Base-by-base conservation (phyloP, 2,113 vertebrate species). In the Istiophorus platypterus region DNA sequence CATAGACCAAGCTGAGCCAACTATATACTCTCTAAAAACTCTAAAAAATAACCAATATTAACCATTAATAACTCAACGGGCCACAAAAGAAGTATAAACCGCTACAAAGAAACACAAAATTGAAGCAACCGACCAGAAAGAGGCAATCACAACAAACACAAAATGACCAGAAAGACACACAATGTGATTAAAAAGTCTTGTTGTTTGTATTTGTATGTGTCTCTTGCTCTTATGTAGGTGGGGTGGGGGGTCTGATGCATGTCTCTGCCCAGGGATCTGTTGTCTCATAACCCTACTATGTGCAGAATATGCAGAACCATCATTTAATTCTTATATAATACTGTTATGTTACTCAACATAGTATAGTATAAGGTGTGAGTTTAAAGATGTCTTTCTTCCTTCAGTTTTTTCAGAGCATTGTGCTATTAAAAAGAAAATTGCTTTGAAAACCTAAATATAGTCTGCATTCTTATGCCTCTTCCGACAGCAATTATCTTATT, bases 261-360 rank as follows among this genome's bases (percentile, higher is more conserved):
- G 2, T 54, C 39, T 31, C n/a, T 56, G 37, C 31, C 24, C 34
- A 17, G 54, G 14, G 8, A 18, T 7, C 18, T 5, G 0, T 11
- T 51, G 54, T 70, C 45, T 52, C 8, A 41, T 12, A 41, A 56
- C 14, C 52, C 20, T 9, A 34, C 11, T 34, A 20, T 39, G 34
- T 39, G 34, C 20, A 26, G 14, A 12, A 2, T 49, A 37, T 68
- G 14, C 7, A 45, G 24, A 12, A 18, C 17, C 11, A 51, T 49
- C 67, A 82, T 64, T 73, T 51, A n/a, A 49, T 34, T 52, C 14
- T 64, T 29, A 31, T 74, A 12, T n/a, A 84, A 78, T 17, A 29
- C 37, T 41, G 12, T 49, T 49, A 59, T 74, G 37, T 41, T 70
- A 59, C 37, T 72, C 27, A 13, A 52, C 20, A 51, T n/a, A 42